Conservation (phyloP, 2,113 vertebrate genomes). For the Mormyrus iriodes region DNA sequence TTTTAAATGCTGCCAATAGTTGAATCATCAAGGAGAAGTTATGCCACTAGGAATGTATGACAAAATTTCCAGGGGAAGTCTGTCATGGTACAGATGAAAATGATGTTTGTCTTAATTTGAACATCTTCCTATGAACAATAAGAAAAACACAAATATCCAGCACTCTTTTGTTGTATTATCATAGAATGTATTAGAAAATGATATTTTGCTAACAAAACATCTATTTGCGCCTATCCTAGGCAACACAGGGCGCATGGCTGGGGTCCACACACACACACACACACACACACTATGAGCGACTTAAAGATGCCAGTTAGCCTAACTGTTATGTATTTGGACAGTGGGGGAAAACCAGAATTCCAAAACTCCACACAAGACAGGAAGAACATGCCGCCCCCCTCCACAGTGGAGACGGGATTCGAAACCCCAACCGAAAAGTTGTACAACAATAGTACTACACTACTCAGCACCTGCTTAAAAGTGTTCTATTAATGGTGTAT, state of each 20-base stretch:
- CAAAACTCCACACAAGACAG: not conserved
- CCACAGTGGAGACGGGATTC: not conserved
- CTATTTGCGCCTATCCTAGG: not conserved
- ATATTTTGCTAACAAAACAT: not conserved
- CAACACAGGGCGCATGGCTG: not conserved
- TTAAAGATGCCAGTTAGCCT: not conserved
- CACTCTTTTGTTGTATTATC: not conserved
- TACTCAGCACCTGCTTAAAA: not conserved
- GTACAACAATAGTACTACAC: not conserved
- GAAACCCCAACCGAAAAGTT: not conserved
- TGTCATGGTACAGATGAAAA: not conserved
- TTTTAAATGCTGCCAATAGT: slow-evolving; percentile 29
- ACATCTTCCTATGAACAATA: not conserved
- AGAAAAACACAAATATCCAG: not conserved
- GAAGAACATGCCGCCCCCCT: not conserved
- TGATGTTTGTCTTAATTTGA: not conserved
- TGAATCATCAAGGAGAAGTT: slow-evolving; percentile 20
- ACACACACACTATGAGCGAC: not conserved
- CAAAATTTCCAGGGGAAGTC: not conserved
- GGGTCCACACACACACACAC: not conserved
- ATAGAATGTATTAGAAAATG: not conserved
- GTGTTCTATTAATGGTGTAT: not conserved
- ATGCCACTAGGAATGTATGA: slow-evolving; percentile 12
- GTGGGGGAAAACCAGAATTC: not conserved
- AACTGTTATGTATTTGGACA: not conserved